These are phyloP conservation scores for Bufotes viridis DNA, from an alignment of 2,797 vertebrate species.

Conservation along the genomic window DNA sequence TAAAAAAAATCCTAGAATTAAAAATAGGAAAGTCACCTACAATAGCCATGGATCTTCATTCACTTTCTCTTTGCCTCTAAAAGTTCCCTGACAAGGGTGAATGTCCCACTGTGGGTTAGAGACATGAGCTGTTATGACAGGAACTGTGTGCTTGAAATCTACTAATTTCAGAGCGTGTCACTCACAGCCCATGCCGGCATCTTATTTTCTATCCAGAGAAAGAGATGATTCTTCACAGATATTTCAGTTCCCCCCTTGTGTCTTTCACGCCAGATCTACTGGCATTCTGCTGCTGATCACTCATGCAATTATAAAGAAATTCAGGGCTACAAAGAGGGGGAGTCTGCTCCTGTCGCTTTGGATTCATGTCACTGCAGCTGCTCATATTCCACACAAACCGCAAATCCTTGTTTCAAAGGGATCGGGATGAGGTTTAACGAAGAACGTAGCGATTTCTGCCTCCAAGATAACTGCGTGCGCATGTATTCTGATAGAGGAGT, in stretches of 20 bases:
- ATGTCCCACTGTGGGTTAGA: slow-evolving; percentile 29
- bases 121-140: slow-evolving; percentile 57
- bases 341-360: slow-evolving; percentile 23
- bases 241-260: slow-evolving; percentile 34
- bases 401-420: not conserved
- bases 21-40: not conserved
- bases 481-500: no score
- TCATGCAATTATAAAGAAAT: slow-evolving; percentile 56
- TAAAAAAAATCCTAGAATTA: not conserved
- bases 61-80: slow-evolving; percentile 32
- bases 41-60: slow-evolving; percentile 23
- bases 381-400: not conserved
- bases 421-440: not conserved
- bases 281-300: slow-evolving; percentile 41
- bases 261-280: slow-evolving; percentile 55
- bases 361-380: slow-evolving; percentile 26
- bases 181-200: slow-evolving; percentile 44
- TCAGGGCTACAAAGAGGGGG: slow-evolving; percentile 36
- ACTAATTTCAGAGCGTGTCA: slow-evolving; percentile 56
- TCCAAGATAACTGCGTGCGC: not conserved
- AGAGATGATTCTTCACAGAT: slow-evolving; percentile 60
- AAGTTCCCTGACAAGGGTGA: slow-evolving; percentile 43
- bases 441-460: not conserved
- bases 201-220: slow-evolving; percentile 49
- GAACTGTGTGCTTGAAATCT: slow-evolving; percentile 59